Percentiles rank a stretch among this genome's conserved stretches.
Conservation (phyloP, 2,888 invertebrate species). For the Nycteola revayana region DNA sequence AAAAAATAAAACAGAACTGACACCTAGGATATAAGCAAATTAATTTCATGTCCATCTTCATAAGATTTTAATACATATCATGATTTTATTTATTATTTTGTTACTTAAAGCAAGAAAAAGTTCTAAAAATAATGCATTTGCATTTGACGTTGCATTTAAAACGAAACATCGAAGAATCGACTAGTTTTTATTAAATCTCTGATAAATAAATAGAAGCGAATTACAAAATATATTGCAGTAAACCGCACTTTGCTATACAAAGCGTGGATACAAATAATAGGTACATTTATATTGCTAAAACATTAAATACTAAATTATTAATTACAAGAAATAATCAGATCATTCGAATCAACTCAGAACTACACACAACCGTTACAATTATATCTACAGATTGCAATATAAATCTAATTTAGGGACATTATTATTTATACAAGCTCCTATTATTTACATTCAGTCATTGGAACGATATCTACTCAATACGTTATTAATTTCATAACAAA, state of each 20-base stretch:
- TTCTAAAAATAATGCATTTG: constrained; percentile 3
- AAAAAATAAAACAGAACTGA: constrained; percentile 38
- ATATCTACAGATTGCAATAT: constrained; percentile 34
- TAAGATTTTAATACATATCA: too few species aligned
- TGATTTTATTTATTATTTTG: too few species aligned
- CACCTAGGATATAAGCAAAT: constrained; percentile 16
- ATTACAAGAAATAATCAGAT: constrained; percentile 54
- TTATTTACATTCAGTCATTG: constrained; percentile 65
- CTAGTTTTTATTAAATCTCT: constrained; percentile 20
- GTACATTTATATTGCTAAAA: too few species aligned
- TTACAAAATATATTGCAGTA: constrained; percentile 24
- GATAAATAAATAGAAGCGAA: constrained; percentile 4
- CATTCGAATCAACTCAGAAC: constrained; percentile 49
- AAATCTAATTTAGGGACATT: constrained; percentile 42
- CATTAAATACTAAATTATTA: too few species aligned
- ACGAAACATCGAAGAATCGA: constrained; percentile 12
- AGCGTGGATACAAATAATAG: constrained; percentile 50
- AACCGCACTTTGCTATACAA: constrained; percentile 50
- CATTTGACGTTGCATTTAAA: constrained; percentile 9
- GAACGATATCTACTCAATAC: constrained; percentile 33
- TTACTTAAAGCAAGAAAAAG: too few species aligned
- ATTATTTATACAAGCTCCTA: constrained; percentile 48
- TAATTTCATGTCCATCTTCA: constrained; percentile 14
- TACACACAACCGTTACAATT: constrained; percentile 62
- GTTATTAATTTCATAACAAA: constrained; percentile 32